Evolutionary conservation across 2,888 invertebrate species (phyloP).

Genomic region (Pelosia muscerda): DNA sequence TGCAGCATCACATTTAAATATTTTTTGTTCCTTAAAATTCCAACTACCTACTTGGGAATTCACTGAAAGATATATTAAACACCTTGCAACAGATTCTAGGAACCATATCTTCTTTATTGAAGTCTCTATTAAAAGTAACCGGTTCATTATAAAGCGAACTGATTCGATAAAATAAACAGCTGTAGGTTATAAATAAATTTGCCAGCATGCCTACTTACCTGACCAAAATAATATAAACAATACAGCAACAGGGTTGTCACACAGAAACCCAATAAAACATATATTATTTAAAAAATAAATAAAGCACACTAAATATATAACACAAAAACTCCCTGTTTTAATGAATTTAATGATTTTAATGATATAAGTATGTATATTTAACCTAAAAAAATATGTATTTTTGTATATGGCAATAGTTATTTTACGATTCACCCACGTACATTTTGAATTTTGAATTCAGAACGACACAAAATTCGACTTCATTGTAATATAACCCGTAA

Average conservation of each 20-base stretch:
- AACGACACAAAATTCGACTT: not conserved
- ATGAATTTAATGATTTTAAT: not conserved
- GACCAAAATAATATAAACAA: conserved; percentile 32
- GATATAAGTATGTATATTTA: not conserved
- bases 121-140: not conserved
- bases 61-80: not conserved
- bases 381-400: not conserved
- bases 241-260: conserved; percentile 38
- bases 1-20: not conserved
- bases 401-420: not conserved
- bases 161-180: conserved; percentile 15
- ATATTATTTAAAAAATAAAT: conserved; percentile 11
- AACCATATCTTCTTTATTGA: not conserved
- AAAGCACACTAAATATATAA: conserved; percentile 31
- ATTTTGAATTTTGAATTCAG: not conserved
- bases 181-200: conserved; percentile 16
- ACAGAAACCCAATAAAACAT: conserved; percentile 31
- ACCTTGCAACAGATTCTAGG: not conserved
- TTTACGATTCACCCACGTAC: not conserved
- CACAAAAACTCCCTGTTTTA: not conserved
- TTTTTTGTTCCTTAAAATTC: too few species aligned
- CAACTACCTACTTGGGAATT: too few species aligned
- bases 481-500: not conserved
- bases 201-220: conserved; percentile 39
- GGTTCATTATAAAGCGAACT: not conserved